These are phyloP conservation scores for Gnathonemus echidnorhynchus DNA, from an alignment of 2,113 vertebrate species.

Conservation along the genomic window DNA sequence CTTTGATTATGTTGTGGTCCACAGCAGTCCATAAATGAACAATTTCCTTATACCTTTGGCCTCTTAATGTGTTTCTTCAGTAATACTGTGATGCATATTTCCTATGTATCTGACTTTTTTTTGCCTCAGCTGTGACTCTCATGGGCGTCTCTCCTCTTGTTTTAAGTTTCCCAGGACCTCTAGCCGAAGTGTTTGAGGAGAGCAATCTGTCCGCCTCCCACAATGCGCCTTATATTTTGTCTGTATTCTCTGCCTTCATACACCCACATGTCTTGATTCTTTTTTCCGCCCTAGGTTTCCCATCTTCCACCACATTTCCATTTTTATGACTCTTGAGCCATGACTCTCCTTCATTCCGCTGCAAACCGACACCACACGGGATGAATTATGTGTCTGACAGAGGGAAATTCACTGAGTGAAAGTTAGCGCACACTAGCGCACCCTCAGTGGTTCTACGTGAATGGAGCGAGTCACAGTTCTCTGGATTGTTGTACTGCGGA, in stretches of 20 bases:
- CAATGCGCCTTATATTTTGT: conserved; percentile 31
- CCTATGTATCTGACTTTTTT: conserved; percentile 11
- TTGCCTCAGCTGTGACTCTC: conserved; percentile 31
- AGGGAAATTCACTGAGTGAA: conserved; percentile 53
- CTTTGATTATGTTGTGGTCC: neutral
- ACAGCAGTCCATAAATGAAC: neutral
- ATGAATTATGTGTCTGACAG: neutral
- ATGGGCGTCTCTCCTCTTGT: conserved; percentile 46
- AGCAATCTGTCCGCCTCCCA: conserved; percentile 44
- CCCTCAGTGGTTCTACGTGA: conserved; percentile 22
- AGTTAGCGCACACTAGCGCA: conserved; percentile 55
- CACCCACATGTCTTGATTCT: neutral
- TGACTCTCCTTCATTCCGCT: neutral
- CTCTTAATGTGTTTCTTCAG: conserved; percentile 9
- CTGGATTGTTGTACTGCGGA: conserved; percentile 33
- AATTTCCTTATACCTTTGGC: neutral
- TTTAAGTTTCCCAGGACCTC: conserved; percentile 60
- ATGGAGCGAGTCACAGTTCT: conserved; percentile 51
- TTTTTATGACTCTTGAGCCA: neutral
- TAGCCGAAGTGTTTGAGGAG: conserved; percentile 41
- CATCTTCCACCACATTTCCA: neutral
- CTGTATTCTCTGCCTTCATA: neutral
- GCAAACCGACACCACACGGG: neutral
- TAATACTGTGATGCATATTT: conserved; percentile 24
- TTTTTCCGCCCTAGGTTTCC: neutral